Evolutionary conservation across 2,113 vertebrate species (phyloP).

Genomic region (Pelodiscus sinensis): DNA sequence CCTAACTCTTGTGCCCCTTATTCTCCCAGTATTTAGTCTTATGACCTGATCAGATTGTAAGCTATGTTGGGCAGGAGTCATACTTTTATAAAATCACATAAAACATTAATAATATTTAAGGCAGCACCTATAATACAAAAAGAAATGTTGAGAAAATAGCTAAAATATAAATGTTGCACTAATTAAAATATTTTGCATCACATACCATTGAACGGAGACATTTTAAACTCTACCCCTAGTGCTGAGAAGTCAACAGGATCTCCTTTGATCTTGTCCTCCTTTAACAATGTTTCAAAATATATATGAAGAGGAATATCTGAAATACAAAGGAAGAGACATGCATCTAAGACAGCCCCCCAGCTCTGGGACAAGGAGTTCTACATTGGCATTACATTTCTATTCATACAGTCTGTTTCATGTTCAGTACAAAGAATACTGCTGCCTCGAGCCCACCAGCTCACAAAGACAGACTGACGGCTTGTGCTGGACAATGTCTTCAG

Average conservation of each 20-base stretch:
- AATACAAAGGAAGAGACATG: conserved; percentile 19
- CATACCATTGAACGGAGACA: conserved; percentile 76
- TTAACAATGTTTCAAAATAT: conserved; percentile 77
- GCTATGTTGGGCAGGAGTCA: neutral
- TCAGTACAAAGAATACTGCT: neutral
- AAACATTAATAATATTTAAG: neutral
- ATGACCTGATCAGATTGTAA: neutral
- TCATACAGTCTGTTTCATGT: neutral
- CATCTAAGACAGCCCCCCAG: neutral
- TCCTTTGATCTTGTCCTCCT: conserved; percentile 81
- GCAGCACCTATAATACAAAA: neutral
- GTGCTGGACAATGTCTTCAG: neutral
- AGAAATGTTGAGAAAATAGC: neutral
- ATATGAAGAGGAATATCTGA: conserved; percentile 83
- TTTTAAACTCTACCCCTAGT: conserved; percentile 66
- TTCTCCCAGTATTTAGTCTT: neutral
- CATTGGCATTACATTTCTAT: neutral
- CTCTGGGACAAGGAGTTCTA: neutral
- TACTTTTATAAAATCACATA: neutral
- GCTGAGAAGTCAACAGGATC: conserved; percentile 68
- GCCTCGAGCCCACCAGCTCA: neutral
- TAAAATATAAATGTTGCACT: neutral
- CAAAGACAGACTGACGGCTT: rapidly evolving
- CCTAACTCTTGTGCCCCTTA: neutral
- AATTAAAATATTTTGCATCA: conserved; percentile 1